phyloP scores from a whole-genome alignment of 2,797 vertebrate genomes.

The Sebastiscus tertius region DNA sequence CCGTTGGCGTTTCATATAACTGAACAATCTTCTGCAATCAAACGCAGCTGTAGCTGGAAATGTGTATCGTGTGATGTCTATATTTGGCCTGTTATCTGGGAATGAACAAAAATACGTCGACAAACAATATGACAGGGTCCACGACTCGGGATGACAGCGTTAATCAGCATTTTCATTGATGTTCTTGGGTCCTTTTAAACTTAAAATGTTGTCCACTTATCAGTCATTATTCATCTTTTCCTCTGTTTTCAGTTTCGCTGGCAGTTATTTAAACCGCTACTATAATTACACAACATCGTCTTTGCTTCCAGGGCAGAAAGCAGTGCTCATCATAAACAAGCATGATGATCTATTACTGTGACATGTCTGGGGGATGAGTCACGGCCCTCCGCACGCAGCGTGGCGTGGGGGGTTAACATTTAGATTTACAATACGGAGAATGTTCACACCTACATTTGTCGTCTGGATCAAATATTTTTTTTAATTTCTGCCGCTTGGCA shows the following conservation, averaged over 20 bases:
- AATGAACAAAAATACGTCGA: conserved; percentile 31
- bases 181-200: conserved; percentile 1
- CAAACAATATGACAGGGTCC: conserved; percentile 13
- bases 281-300: conserved; percentile 32
- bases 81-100: conserved; percentile 26
- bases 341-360: conserved; percentile 44
- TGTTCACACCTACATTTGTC: conserved; percentile 26
- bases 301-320: conserved; percentile 29
- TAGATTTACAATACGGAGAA: conserved; percentile 12
- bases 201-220: conserved; percentile 25
- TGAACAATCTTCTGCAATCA: conserved; percentile 33
- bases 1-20: conserved; percentile 13
- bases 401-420: background rate
- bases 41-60: conserved; percentile 27
- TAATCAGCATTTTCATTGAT: conserved; percentile 35
- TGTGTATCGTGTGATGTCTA: conserved; percentile 34
- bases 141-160: conserved; percentile 14
- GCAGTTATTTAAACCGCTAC: conserved; percentile 5
- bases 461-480: conserved; percentile 25
- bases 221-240: conserved; percentile 25
- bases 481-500: background rate
- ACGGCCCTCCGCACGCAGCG: background rate
- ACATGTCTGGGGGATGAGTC: conserved; percentile 43
- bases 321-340: conserved; percentile 37
- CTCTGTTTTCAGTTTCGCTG: conserved; percentile 25